Conservation (phyloP, 2,113 vertebrate genomes). For the Leptodactylus fuscus region DNA sequence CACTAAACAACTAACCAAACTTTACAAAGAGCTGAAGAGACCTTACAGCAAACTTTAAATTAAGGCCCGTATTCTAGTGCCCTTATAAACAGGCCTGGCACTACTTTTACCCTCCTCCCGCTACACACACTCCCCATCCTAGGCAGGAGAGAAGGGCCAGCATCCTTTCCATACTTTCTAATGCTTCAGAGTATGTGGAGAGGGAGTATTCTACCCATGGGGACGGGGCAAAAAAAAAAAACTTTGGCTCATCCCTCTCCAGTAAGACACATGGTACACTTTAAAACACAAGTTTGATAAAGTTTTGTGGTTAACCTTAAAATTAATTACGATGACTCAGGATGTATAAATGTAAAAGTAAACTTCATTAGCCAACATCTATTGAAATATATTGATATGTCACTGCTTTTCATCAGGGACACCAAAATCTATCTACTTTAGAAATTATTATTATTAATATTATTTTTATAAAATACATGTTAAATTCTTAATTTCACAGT, state of each 20-base stretch:
- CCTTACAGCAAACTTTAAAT: no score
- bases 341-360: no score
- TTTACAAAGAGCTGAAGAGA: no score
- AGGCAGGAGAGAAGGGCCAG: no score
- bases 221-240: background rate
- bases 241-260: background rate
- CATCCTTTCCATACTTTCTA: no score
- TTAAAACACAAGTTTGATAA: background rate
- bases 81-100: no score
- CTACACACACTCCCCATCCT: no score
- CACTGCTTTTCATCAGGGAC: background rate
- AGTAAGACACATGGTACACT: background rate
- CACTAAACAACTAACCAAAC: no score
- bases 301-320: background rate
- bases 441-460: no score
- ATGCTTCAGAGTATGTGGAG: background rate
- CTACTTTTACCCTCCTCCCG: no score
- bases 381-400: conserved; percentile 1
- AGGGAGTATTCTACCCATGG: background rate
- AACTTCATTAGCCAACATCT: background rate
- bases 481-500: background rate
- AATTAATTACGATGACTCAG: no score
- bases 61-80: no score
- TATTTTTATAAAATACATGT: conserved; percentile 9
- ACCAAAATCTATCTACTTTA: background rate